Evolutionary conservation across 2,888 invertebrate species (phyloP), one percentile per base, ranked within the genome.

Genomic region (Cotesia congregata): DNA sequence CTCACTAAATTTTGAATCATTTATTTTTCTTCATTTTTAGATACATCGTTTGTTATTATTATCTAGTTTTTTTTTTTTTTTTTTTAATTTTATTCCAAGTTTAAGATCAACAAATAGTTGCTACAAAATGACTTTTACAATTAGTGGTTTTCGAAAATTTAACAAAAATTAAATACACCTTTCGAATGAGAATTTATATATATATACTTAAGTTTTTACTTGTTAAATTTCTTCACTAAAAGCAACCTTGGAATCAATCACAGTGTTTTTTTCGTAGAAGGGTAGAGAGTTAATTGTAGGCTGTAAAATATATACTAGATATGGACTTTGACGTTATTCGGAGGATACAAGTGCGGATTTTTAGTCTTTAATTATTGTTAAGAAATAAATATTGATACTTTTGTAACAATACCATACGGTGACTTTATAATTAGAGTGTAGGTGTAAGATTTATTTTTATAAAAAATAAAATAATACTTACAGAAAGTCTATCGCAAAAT

Each of bases 401-500:
- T 7, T 72, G 20, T 41, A 6, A 15, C 50, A 50, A 50, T 50
- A 50, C 2, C 12, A 50, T 50, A 50, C 50, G 12, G 50, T 12
- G 50, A 50, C 50, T 50, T 50, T 9, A 50, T 50, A 50, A 50
- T 50, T 50, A 50, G 50, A 50, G 50, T 50, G 50, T 50, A 50
- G 50, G 50, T 50, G 50, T 50, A 50, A 50, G 50, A 50, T 50
- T 50, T 50, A 50, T 50, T 50, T 6, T 50, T 50, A 50, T 0
- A 50, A 50, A 50, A 9, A 50, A 9, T 9, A 50, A 50, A 50
- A 12, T 12, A 50, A 50, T 50, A 50, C 81, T 83, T 79, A 88
- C 88, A 67, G 80, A 82, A 5, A 88, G 82, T 72, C 84, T 85
- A 65, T 86, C 81, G 77, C 84, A 88, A 68, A 88, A 80, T 59